Evolutionary conservation across 2,888 invertebrate species (phyloP).

Genomic region (Rhagium mordax): DNA sequence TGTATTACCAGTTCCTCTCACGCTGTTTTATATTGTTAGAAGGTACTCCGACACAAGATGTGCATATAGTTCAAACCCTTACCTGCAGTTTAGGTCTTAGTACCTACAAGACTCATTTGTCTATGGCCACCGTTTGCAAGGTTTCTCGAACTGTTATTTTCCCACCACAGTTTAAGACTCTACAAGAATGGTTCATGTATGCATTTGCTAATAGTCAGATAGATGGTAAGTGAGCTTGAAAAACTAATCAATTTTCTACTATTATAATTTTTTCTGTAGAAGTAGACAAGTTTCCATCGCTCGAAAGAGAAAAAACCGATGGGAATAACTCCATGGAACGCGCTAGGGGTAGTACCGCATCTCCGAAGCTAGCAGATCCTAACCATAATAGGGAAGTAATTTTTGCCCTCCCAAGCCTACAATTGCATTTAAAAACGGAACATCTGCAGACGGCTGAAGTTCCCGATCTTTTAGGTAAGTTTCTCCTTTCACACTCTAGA

Average conservation of each 20-base stretch:
- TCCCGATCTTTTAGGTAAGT: slow-evolving; percentile 77
- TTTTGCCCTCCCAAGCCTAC: slow-evolving; percentile 94
- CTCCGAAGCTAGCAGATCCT: slow-evolving; percentile 80
- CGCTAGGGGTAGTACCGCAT: slow-evolving; percentile 69
- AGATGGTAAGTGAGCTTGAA: slow-evolving; percentile 78
- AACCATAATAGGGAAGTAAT: slow-evolving; percentile 95
- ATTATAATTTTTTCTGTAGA: slow-evolving; percentile 71
- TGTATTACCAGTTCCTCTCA: too few species aligned
- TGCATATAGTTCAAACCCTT: slow-evolving; percentile 91
- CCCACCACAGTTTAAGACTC: slow-evolving; percentile 94
- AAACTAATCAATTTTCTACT: background rate
- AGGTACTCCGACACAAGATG: slow-evolving; percentile 73
- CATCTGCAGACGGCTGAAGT: slow-evolving; percentile 86
- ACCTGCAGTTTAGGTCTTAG: slow-evolving; percentile 89
- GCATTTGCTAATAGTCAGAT: slow-evolving; percentile 96
- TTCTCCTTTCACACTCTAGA: background rate
- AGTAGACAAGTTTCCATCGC: slow-evolving; percentile 91
- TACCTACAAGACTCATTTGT: slow-evolving; percentile 81
- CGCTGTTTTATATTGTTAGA: slow-evolving; percentile 44
- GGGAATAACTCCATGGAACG: slow-evolving; percentile 74
- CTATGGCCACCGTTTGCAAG: slow-evolving; percentile 95
- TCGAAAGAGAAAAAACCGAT: slow-evolving; percentile 83
- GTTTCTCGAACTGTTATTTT: slow-evolving; percentile 93
- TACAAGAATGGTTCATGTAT: slow-evolving; percentile 97
- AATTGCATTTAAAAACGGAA: slow-evolving; percentile 93